Base-by-base conservation (phyloP, 2,888 invertebrate genomes). In the Dasypogon diadema region DNA sequence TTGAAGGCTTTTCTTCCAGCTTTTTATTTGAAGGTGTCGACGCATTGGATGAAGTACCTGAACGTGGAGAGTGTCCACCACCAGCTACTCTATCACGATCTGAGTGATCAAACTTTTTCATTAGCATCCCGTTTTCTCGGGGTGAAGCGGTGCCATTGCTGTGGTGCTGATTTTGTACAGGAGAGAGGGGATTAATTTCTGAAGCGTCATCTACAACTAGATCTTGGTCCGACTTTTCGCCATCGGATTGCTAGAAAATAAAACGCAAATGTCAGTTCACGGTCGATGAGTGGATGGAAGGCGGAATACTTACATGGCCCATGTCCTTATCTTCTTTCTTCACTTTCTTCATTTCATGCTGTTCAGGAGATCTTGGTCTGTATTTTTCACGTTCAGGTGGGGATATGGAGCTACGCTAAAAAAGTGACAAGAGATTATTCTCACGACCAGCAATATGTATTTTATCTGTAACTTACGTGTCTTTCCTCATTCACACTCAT, bases 131-230 rank as follows among this genome's bases (percentile, higher is more conserved):
- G 84, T 95, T 95, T 84, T 95, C 95, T 79, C 94, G 86, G 0
- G 95, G 94, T n/a, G 95, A 95, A 2, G 94, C 90, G n/a, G 95
- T 94, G n/a, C 79, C 79, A 72, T 79, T 79, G 46, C 78, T 79
- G 37, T 79, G 79, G 58, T 79, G 79, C 68, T 79, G 79, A 76
- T 79, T 79, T 75, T 78, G 79, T 56, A 91, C 89, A 1, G 92
- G 92, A 68, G 95, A 94, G 70, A 92, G 91, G 5, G 94, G 94
- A 70, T 79, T 80, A n/a, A 80, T 80, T 87, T 97, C 96, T 80
- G 95, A 95, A 70, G 96, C 96, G 82, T 95, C 97, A 86, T 98
- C 98, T 24, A 98, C 97, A 78, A 98, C 97, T 81, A 98, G 87
- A 84, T 97, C 97, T 88, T 96, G 94, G 84, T 96, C 95, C 83